These are phyloP conservation scores for Therioaphis trifolii DNA, from an alignment of 2,888 invertebrate genomes.

Conservation along the genomic window DNA sequence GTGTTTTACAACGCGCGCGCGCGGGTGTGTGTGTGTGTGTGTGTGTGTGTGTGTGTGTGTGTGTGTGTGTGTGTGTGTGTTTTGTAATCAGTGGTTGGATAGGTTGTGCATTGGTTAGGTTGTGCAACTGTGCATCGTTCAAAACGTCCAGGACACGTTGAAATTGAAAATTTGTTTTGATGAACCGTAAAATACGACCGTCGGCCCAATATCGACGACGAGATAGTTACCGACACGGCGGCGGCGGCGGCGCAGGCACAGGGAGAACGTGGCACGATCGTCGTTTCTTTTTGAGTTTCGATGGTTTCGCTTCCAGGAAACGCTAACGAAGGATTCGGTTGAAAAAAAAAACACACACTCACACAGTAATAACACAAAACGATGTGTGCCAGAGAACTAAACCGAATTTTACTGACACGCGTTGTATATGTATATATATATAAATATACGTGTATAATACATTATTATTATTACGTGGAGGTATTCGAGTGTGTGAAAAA, in stretches of 20 bases:
- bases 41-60: no score
- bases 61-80: neutral
- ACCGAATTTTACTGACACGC: slow-evolving; percentile 33
- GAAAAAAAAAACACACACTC: neutral
- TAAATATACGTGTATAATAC: neutral
- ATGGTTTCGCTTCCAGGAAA: neutral
- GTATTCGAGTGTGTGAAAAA: neutral
- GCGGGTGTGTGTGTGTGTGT: neutral
- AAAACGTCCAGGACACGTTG: no score
- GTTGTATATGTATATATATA: neutral
- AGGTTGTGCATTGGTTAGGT: no score
- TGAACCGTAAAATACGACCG: no score
- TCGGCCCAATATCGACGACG: no score
- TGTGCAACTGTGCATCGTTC: no score
- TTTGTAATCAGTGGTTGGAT: no score
- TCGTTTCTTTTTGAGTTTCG: neutral
- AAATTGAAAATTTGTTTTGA: no score
- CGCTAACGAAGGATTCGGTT: neutral
- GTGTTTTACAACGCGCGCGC: no score
- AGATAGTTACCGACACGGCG: no score
- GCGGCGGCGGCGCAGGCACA: neutral
- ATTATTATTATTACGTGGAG: neutral
- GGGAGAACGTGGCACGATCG: neutral
- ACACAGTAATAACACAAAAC: neutral
- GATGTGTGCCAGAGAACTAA: neutral